phyloP scores from a whole-genome alignment of 2,888 invertebrate species.

The Creontiades dilutus region DNA sequence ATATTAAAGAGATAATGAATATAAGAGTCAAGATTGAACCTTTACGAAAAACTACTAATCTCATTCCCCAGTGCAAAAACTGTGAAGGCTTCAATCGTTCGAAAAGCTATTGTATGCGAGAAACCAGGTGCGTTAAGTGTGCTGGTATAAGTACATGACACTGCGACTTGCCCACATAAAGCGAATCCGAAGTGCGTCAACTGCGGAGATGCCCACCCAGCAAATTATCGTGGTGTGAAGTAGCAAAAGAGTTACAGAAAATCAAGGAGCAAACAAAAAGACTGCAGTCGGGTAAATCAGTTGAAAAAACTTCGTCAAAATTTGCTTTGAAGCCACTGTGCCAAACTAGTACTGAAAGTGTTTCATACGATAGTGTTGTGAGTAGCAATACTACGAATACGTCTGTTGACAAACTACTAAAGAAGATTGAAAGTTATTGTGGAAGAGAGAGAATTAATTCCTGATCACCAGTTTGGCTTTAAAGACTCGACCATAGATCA shows the following conservation, averaged over 20 bases:
- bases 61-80: conserved; percentile 9
- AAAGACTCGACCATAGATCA: no score
- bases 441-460: no score
- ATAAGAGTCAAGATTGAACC: background rate
- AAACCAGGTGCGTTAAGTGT: conserved; percentile 9
- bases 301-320: background rate
- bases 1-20: background rate
- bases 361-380: background rate
- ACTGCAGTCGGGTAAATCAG: background rate
- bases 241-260: no score
- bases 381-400: background rate
- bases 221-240: no score
- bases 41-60: background rate
- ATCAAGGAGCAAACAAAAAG: no score
- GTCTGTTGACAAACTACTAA: background rate
- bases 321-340: background rate
- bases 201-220: no score
- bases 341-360: background rate
- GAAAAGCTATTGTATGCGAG: background rate
- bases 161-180: background rate
- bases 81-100: background rate
- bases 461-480: no score
- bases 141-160: background rate
- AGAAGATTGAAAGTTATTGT: no score
- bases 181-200: background rate